Conservation (phyloP, 1,140 invertebrate species). For the Solen grandis region DNA sequence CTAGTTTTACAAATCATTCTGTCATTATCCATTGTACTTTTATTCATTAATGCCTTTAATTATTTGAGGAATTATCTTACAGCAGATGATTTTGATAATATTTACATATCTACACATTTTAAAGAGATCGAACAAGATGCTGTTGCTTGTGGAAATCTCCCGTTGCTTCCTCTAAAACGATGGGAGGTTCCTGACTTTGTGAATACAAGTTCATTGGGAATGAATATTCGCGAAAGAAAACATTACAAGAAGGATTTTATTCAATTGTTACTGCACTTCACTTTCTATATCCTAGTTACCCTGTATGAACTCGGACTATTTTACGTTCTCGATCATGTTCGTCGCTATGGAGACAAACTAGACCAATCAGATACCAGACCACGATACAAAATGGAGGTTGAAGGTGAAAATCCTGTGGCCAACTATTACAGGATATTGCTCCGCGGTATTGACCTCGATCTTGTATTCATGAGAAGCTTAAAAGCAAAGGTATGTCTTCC, state of each 20-base stretch:
- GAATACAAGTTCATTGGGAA: slow-evolving; percentile 13
- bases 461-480: slow-evolving; percentile 15
- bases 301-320: slow-evolving; percentile 49
- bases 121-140: slow-evolving; percentile 33
- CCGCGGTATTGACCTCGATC: slow-evolving; percentile 15
- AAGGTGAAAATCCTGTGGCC: slow-evolving; percentile 45
- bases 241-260: slow-evolving; percentile 36
- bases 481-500: slow-evolving; percentile 46
- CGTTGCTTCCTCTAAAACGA: slow-evolving; percentile 48
- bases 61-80: not conserved
- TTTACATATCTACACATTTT: slow-evolving; percentile 52
- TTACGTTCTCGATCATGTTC: slow-evolving; percentile 41
- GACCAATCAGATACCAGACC: slow-evolving; percentile 15
- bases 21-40: too few species aligned
- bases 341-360: slow-evolving; percentile 19
- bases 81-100: not conserved
- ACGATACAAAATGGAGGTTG: slow-evolving; percentile 32
- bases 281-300: slow-evolving; percentile 26
- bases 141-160: not conserved
- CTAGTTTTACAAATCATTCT: too few species aligned
- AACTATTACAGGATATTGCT: slow-evolving; percentile 44
- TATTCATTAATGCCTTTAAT: too few species aligned
- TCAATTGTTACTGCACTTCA: slow-evolving; percentile 47
- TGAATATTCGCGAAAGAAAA: slow-evolving; percentile 18
- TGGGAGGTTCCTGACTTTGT: slow-evolving; percentile 44